Conservation (phyloP, 2,888 invertebrate species). For the Limnephilus rhombicus region DNA sequence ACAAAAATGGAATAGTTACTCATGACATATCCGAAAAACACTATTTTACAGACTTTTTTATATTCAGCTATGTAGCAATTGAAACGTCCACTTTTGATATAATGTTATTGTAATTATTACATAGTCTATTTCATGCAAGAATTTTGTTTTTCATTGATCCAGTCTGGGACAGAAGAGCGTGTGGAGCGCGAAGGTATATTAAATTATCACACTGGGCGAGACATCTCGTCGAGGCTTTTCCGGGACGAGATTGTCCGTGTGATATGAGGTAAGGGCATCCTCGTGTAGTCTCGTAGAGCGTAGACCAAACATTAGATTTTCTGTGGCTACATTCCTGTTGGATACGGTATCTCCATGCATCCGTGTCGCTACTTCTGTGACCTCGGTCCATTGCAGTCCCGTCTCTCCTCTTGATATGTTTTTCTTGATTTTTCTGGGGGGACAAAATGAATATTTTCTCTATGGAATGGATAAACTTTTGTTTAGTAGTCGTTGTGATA, state of each 20-base stretch:
- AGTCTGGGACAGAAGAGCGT: too few relatives aligned
- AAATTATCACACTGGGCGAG: neutral
- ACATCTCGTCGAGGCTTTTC: neutral
- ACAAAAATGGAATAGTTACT: too few relatives aligned
- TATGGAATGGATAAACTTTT: neutral
- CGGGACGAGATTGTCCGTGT: too few relatives aligned
- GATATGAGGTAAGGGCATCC: neutral
- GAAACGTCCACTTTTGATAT: too few relatives aligned
- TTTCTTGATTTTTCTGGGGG: neutral
- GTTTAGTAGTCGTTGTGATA: neutral
- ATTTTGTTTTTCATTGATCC: too few relatives aligned
- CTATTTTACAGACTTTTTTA: too few relatives aligned
- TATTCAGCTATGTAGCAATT: too few relatives aligned
- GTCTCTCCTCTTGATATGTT: neutral
- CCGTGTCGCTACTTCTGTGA: neutral
- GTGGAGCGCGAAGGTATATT: too few relatives aligned
- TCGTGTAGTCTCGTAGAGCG: neutral
- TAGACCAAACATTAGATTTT: neutral
- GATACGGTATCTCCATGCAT: neutral
- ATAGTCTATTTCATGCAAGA: too few relatives aligned
- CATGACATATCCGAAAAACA: too few relatives aligned
- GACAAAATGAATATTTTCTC: neutral
- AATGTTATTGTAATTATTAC: too few relatives aligned
- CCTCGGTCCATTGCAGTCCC: neutral
- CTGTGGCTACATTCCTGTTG: neutral